These are phyloP conservation scores for Drosophila miranda DNA, from an alignment of 1,140 invertebrate genomes.

Conservation along the genomic window DNA sequence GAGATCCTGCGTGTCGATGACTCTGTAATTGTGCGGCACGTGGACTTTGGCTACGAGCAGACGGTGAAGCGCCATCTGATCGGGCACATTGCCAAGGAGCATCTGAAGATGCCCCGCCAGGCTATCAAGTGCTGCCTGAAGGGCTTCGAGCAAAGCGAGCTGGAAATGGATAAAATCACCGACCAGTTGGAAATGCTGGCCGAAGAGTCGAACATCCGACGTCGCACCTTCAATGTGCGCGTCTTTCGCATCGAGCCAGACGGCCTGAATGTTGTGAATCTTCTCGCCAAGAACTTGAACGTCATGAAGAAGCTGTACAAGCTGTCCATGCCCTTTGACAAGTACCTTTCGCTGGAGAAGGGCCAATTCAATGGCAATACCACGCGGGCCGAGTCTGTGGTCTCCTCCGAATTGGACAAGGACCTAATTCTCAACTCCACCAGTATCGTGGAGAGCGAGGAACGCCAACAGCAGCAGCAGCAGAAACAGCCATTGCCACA, in stretches of 20 bases:
- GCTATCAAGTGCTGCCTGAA: slow-evolving; percentile 87
- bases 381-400: slow-evolving; percentile 42
- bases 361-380: slow-evolving; percentile 68
- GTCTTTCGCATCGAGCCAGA: slow-evolving; percentile 83
- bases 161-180: slow-evolving; percentile 71
- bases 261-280: slow-evolving; percentile 82
- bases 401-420: slow-evolving; percentile 55
- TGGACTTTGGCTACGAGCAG: slow-evolving; percentile 92
- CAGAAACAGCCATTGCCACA: slow-evolving; percentile 15
- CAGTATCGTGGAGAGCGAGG: slow-evolving; percentile 61
- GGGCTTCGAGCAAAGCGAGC: slow-evolving; percentile 80
- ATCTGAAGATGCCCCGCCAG: slow-evolving; percentile 87
- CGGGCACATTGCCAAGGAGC: slow-evolving; percentile 85
- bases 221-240: slow-evolving; percentile 83
- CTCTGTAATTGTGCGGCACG: slow-evolving; percentile 81
- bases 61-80: slow-evolving; percentile 84
- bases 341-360: slow-evolving; percentile 76
- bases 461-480: slow-evolving; percentile 51
- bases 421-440: slow-evolving; percentile 65
- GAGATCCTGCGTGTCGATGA: slow-evolving; percentile 83
- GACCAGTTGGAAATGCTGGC: slow-evolving; percentile 82
- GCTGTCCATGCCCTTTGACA: slow-evolving; percentile 76
- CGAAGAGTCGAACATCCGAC: slow-evolving; percentile 71
- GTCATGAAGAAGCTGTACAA: slow-evolving; percentile 80
- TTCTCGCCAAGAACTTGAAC: slow-evolving; percentile 71